Conservation (phyloP, 2,797 vertebrate species). For the Toxotes lorentzi region DNA sequence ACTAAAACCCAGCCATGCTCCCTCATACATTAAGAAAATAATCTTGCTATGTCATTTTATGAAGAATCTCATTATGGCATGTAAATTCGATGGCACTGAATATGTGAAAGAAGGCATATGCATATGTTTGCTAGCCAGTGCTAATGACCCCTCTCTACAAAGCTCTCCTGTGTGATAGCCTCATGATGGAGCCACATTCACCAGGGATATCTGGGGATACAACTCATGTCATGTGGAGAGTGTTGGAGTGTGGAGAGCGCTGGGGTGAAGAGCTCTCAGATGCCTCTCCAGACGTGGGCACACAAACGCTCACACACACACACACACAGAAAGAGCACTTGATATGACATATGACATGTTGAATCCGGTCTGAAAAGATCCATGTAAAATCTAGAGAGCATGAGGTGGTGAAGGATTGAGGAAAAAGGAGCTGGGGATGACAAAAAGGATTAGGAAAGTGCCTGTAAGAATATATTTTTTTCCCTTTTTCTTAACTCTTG, state of each 20-base stretch:
- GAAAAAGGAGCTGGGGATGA: neutral
- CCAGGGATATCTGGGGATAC: slow-evolving; percentile 34
- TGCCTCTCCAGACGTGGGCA: slow-evolving; percentile 31
- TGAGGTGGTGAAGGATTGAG: slow-evolving; percentile 4
- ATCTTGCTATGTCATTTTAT: slow-evolving; percentile 45
- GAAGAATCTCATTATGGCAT: slow-evolving; percentile 63
- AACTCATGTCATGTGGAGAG: slow-evolving; percentile 47
- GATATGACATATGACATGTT: slow-evolving; percentile 11
- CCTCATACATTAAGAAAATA: slow-evolving; percentile 45
- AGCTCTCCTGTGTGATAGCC: slow-evolving; percentile 51
- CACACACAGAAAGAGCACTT: slow-evolving; percentile 9
- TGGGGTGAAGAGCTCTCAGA: slow-evolving; percentile 57
- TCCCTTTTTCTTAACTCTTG: neutral
- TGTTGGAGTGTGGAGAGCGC: too few relatives aligned
- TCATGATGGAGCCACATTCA: slow-evolving; percentile 54
- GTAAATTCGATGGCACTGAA: slow-evolving; percentile 57
- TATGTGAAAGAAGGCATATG: slow-evolving; percentile 43
- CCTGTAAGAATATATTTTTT: neutral
- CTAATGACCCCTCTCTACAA: slow-evolving; percentile 58
- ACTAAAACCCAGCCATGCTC: slow-evolving; percentile 42
- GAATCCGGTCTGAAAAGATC: neutral
- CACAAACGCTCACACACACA: neutral
- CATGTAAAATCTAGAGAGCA: neutral
- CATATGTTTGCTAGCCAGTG: slow-evolving; percentile 55
- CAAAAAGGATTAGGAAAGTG: neutral